phyloP scores from a whole-genome alignment of 30 jellyfish, hydroid and myxozoan genomes.

The Clytia hemisphaerica region DNA sequence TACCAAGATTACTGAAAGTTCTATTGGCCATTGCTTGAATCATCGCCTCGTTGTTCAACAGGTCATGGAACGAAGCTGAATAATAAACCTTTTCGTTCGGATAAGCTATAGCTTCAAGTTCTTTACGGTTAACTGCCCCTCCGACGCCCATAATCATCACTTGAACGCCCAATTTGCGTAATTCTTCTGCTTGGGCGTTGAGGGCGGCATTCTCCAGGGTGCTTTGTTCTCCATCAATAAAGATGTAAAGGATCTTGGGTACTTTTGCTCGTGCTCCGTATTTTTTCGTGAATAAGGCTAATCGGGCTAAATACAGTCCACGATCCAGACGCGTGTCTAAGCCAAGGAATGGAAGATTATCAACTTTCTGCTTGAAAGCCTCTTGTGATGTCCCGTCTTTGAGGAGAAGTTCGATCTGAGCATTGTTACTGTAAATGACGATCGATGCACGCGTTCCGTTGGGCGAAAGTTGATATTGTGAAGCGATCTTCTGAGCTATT shows the following conservation, averaged over 20 bases:
- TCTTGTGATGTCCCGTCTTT: not conserved
- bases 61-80: not conserved
- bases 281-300: not conserved
- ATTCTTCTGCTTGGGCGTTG: constrained; percentile 9
- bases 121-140: constrained; percentile 24
- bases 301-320: constrained; percentile 29
- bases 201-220: not conserved
- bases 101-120: constrained; percentile 26
- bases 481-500: constrained; percentile 12
- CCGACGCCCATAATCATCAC: constrained; percentile 40
- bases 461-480: constrained; percentile 19
- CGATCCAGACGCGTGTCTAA: constrained; percentile 39
- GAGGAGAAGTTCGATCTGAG: constrained; percentile 14
- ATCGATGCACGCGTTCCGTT: constrained; percentile 23
- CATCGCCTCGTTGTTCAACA: not conserved
- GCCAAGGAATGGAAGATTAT: constrained; percentile 48
- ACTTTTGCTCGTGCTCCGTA: constrained; percentile 21
- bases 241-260: constrained; percentile 25
- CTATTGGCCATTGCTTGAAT: too few relatives aligned
- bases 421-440: constrained; percentile 35
- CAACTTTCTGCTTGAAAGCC: constrained; percentile 25
- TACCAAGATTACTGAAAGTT: too few relatives aligned
- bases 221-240: constrained; percentile 46
- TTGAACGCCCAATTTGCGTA: constrained; percentile 10
- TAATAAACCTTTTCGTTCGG: constrained; percentile 6